These are phyloP conservation scores for Synergus umbraculus DNA, from an alignment of 2,888 invertebrate genomes.

Conservation along the genomic window DNA sequence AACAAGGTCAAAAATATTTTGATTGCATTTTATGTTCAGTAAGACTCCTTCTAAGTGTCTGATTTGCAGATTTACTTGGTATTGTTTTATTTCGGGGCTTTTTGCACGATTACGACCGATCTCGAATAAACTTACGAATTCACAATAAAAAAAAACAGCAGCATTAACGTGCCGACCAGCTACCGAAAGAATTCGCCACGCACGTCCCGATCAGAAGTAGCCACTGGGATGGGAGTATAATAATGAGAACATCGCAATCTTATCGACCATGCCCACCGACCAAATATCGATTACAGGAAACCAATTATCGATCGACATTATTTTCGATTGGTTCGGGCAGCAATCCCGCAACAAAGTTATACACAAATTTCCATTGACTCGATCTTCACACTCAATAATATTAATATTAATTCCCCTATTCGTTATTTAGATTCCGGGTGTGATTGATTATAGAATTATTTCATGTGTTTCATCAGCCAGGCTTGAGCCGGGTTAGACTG, in stretches of 20 bases:
- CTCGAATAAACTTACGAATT: slow-evolving; percentile 56
- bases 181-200: slow-evolving; percentile 58
- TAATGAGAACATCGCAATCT: slow-evolving; percentile 65
- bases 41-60: not conserved
- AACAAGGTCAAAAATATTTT: not conserved
- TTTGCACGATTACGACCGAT: slow-evolving; percentile 57
- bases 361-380: too few species aligned
- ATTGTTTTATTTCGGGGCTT: slow-evolving; percentile 61
- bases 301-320: slow-evolving; percentile 61
- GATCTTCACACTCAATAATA: too few species aligned
- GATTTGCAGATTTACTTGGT: slow-evolving; percentile 45
- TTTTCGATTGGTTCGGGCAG: slow-evolving; percentile 52
- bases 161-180: slow-evolving; percentile 51
- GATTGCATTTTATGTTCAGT: not conserved
- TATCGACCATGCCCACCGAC: slow-evolving; percentile 55
- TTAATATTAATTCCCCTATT: too few species aligned
- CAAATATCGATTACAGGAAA: slow-evolving; percentile 58
- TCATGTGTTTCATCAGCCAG: too few species aligned
- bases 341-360: slow-evolving; percentile 17
- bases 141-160: slow-evolving; percentile 52
- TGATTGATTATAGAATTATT: too few species aligned
- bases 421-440: too few species aligned
- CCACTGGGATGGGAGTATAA: slow-evolving; percentile 44
- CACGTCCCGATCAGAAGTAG: slow-evolving; percentile 48
- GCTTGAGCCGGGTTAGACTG: too few species aligned